phyloP scores from a whole-genome alignment of 2,797 vertebrate genomes.

The Poecilia wingei region DNA sequence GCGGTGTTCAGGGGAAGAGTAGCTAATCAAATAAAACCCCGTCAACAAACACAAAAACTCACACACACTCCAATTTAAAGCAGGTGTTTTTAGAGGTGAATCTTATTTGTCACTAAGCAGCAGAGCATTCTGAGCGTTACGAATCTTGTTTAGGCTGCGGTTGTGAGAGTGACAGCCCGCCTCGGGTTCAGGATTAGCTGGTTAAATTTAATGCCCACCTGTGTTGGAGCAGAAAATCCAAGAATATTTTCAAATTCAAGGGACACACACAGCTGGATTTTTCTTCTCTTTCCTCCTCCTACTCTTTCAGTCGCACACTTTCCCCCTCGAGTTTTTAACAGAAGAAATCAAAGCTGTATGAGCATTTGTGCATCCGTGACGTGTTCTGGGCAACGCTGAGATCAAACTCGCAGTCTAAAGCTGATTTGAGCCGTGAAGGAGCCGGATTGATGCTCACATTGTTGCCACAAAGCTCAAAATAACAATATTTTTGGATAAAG shows the following conservation, averaged over 20 bases:
- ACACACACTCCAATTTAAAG: conserved; percentile 25
- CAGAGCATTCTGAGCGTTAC: conserved; percentile 24
- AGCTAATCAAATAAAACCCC: conserved; percentile 56
- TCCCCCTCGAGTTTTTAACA: conserved; percentile 4
- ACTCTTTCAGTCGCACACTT: not conserved
- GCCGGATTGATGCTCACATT: not conserved
- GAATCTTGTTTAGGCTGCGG: conserved; percentile 40
- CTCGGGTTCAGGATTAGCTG: conserved; percentile 36
- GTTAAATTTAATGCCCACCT: conserved; percentile 16
- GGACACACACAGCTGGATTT: conserved; percentile 29
- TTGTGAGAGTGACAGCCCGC: conserved; percentile 27
- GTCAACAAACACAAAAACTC: conserved; percentile 18
- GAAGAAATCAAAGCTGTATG: conserved; percentile 13
- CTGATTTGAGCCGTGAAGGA: not conserved
- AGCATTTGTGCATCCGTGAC: conserved; percentile 3
- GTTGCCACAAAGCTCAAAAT: conserved; percentile 1
- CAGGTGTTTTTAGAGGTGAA: conserved; percentile 41
- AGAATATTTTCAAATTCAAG: conserved; percentile 9
- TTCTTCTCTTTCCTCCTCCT: not conserved
- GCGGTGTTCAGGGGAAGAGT: conserved; percentile 46
- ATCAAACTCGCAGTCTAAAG: not conserved
- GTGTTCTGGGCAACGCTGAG: not conserved
- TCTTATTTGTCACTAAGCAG: conserved; percentile 51
- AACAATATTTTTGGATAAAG: conserved; percentile 32
- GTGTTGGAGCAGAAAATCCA: conserved; percentile 9